Base-by-base conservation (phyloP, 2,888 invertebrate genomes). In the Callimorpha dominula region DNA sequence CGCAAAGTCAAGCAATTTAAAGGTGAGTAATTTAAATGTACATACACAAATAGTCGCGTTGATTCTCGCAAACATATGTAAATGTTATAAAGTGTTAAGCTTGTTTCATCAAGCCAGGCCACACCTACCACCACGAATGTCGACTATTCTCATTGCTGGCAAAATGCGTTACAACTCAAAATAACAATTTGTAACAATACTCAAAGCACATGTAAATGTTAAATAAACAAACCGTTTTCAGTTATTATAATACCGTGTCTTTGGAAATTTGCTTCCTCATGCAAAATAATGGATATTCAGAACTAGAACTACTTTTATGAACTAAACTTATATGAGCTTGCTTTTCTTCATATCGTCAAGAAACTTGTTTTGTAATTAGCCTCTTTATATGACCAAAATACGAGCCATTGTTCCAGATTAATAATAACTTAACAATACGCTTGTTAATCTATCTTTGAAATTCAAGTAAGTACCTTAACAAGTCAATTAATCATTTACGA, bases 251-350 rank as follows among this genome's bases (percentile, higher is more conserved):
- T 57, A n/a, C 31, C 15, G 12, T 4, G 46, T 52, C 1, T n/a
- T 52, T 17, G 40, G 9, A 57, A 54, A 65, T 46, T 50, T 65
- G 65, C 70, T 70, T 57, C 9, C 9, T 70, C 65, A 70, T 70
- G 43, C 65, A 40, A 17, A 65, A 57, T 57, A 70, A 70, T 70
- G 49, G 70, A 14, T 57, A 65, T 43, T 70, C 8, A 42, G 17
- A 52, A 20, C 40, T 43, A 42, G 17, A 52, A 20, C 40, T 43
- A 52, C 20, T 20, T 54, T 14, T 31, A 66, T 49, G 31, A n/a
- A 63, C 50, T 65, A 50, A 50, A 65, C 50, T 40, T n/a, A 4
- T 62, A 63, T 69, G 40, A 50, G 69, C 7, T 20, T 15, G 20
- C 68, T 20, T 12, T 69, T 63, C 63, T 70, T 52, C n/a, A 63